Conservation (phyloP, 2,888 invertebrate genomes). For the Heteropelma amictum region DNA sequence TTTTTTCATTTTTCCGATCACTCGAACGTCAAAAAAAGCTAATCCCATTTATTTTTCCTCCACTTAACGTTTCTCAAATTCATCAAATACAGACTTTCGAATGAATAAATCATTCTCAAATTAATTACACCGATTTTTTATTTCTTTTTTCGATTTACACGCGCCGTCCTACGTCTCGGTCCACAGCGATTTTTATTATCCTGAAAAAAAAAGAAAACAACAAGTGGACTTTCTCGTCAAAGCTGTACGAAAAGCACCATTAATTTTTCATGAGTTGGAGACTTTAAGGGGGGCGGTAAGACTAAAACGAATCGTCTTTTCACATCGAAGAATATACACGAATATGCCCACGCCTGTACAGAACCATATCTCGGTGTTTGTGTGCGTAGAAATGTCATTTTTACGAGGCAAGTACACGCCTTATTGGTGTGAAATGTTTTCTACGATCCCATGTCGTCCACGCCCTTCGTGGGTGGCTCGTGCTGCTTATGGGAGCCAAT, state of each 20-base stretch:
- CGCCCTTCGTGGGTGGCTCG: conserved; percentile 56
- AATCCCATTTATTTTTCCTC: no score
- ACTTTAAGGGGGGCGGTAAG: conserved; percentile 19
- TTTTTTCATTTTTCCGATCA: no score
- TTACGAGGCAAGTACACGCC: conserved; percentile 52
- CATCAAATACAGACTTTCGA: no score
- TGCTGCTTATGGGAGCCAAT: conserved; percentile 18
- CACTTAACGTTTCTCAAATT: no score
- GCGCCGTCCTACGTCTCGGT: no score
- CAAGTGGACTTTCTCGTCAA: conserved; percentile 22
- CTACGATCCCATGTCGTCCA: conserved; percentile 43
- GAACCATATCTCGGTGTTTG: not conserved
- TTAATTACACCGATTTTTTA: not conserved
- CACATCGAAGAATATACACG: not conserved
- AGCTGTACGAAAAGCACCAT: conserved; percentile 31
- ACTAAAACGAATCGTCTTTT: conserved; percentile 34
- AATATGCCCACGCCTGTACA: not conserved
- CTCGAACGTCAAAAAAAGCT: no score
- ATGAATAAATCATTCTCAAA: no score
- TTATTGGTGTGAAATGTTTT: conserved; percentile 54
- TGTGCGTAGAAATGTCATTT: conserved; percentile 31
- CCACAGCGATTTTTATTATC: not conserved
- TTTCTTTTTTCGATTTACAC: no score
- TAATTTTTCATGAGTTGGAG: conserved; percentile 31
- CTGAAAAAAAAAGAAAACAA: conserved; percentile 3